These are phyloP conservation scores for Mormyrus lacerda DNA, from an alignment of 2,113 vertebrate genomes.

Conservation along the genomic window DNA sequence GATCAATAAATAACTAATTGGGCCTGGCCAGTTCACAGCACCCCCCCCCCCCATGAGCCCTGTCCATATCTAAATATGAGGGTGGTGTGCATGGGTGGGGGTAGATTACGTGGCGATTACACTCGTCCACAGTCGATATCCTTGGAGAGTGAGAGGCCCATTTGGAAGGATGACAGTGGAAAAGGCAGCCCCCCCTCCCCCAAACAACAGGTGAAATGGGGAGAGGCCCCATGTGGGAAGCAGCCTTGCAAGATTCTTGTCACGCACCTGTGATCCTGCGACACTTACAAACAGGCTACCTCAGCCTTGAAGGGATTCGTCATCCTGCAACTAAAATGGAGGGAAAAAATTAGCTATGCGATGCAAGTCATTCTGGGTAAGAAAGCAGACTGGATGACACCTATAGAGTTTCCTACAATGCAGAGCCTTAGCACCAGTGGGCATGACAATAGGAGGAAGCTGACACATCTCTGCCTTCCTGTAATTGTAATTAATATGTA, in stretches of 20 bases:
- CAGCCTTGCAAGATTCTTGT: neutral
- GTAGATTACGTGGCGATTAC: slow-evolving; percentile 16
- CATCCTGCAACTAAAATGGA: neutral
- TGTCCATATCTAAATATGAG: neutral
- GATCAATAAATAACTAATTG: slow-evolving; percentile 31
- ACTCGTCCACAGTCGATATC: slow-evolving; percentile 11
- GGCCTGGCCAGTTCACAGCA: slow-evolving; percentile 17
- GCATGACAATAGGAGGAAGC: neutral
- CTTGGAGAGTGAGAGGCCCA: slow-evolving; percentile 3
- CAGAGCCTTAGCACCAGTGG: neutral
- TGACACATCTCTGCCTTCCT: neutral
- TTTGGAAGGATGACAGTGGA: slow-evolving; percentile 13
- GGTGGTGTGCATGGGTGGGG: neutral
- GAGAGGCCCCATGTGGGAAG: neutral
- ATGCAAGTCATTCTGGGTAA: neutral
- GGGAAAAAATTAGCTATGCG: neutral
- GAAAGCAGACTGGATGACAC: neutral
- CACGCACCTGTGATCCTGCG: neutral
- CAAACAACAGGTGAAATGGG: neutral
- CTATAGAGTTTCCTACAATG: neutral
- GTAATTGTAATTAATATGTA: slow-evolving; percentile 3
- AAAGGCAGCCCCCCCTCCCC: neutral
- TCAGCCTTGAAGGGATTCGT: neutral
- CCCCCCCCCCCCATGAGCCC: neutral
- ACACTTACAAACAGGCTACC: neutral